Base-by-base conservation (phyloP, 1,140 invertebrate species). In the Atta cephalotes region DNA sequence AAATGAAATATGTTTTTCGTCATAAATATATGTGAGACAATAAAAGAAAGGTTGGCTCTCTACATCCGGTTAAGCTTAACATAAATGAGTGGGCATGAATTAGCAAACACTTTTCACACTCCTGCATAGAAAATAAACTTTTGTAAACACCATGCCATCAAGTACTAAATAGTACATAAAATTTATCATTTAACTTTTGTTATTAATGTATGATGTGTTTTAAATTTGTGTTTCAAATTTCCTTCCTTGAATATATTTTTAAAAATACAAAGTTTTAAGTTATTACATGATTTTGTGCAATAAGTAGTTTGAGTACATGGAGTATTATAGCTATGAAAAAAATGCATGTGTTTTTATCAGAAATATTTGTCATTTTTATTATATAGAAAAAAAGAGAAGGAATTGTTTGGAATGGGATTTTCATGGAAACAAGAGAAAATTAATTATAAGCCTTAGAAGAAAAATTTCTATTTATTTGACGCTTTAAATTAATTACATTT, bases 1-100 rank as follows among this genome's bases (percentile, higher is more conserved):
- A 14, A 71, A 81, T 81, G 78, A 81, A 81, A 81, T 81, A 81
- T 81, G 78, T 71, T 81, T 81, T 56, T 81, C 78, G 16, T 81
- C 65, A 51, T 71, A 21, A 16, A 70, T 39, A 16, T 21, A 56
- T 70, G 31, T 56, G 65, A 39, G 49, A 58, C 31, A 81, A 81
- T 71, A 81, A 81, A 71, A 81, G 49, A 35, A 71, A 39, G 65
- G n/a, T 81, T 56, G n/a, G 49, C 65, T 18, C n/a, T 31, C 62
- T 53, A 53, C 63, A 68, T 58, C 56, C 39, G 49, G 65, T 81
- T 56, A 81, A 81, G 49, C 65, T 71, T 49, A 56, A 68, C 51
- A 21, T 81, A 81, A 81, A 81, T 81, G 78, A 81, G 51, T 51
- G 78, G 31, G 31, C 31, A 49, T 56, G 49, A 81, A 71, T 81